phyloP scores from a whole-genome alignment of 2,888 invertebrate genomes.

The Latrodectus elegans region DNA sequence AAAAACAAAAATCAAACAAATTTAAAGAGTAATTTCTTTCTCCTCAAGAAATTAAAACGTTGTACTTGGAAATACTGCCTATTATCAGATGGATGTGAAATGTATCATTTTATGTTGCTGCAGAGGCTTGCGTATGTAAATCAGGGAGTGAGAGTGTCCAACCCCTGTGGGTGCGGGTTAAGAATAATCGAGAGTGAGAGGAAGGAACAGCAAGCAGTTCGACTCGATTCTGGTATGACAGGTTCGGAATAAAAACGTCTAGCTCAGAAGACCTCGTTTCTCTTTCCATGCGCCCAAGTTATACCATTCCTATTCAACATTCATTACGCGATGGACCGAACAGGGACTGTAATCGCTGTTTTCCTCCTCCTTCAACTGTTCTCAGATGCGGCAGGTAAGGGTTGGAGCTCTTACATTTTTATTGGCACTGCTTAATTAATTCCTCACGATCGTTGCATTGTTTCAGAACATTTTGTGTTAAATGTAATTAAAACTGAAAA shows the following conservation, averaged over 20 bases:
- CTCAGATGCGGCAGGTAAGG: constrained; percentile 40
- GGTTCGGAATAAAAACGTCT: constrained; percentile 50
- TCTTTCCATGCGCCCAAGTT: constrained; percentile 11
- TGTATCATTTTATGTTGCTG: not conserved
- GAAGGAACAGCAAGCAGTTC: constrained; percentile 15
- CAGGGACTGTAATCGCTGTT: constrained; percentile 48
- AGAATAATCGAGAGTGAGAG: constrained; percentile 39
- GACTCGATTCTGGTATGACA: constrained; percentile 57
- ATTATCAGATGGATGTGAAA: not conserved
- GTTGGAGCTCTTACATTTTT: no score
- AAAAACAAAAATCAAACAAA: no score
- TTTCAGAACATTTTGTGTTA: no score
- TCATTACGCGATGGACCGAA: constrained; percentile 47
- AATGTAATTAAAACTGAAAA: no score
- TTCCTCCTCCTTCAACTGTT: constrained; percentile 30
- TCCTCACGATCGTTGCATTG: no score
- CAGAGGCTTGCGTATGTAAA: not conserved
- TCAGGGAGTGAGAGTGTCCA: not conserved
- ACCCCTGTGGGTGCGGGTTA: constrained; percentile 16
- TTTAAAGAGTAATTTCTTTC: not conserved
- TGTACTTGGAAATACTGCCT: not conserved
- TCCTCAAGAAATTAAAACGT: not conserved
- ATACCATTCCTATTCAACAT: constrained; percentile 24
- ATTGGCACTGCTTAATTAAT: no score
- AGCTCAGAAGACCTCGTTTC: constrained; percentile 55